These are phyloP conservation scores for Sphyrna mokarran DNA, from an alignment of 2,113 vertebrate genomes.

Conservation along the genomic window DNA sequence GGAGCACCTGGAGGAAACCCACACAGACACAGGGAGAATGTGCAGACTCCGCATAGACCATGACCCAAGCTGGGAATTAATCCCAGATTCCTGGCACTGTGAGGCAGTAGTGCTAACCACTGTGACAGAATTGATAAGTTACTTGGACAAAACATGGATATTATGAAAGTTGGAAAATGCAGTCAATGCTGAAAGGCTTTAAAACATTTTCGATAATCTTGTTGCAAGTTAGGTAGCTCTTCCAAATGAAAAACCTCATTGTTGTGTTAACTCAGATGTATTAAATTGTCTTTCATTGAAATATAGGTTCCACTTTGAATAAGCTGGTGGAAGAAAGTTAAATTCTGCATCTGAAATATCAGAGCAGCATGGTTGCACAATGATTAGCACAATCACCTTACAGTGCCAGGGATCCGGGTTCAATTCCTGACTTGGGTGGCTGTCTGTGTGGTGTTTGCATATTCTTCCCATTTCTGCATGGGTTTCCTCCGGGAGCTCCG, in stretches of 20 bases:
- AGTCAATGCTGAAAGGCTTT: neutral
- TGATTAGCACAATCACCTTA: neutral
- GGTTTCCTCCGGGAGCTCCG: no score
- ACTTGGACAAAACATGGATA: neutral
- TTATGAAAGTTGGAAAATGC: neutral
- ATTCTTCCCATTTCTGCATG: no score
- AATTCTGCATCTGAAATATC: neutral
- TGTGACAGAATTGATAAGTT: neutral
- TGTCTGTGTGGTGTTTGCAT: no score
- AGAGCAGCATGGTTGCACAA: neutral
- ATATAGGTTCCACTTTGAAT: neutral
- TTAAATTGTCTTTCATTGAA: neutral
- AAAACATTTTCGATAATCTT: neutral
- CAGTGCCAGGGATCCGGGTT: no score
- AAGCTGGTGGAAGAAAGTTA: neutral
- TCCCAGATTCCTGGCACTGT: no score
- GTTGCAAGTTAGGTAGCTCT: neutral
- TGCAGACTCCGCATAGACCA: no score
- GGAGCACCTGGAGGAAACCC: no score
- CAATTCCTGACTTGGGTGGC: no score
- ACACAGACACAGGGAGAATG: no score
- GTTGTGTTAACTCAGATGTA: neutral
- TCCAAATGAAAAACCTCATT: neutral
- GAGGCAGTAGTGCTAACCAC: no score
- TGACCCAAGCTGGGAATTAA: no score